Conservation (phyloP, 2,888 invertebrate genomes). For the Melieria picta region DNA sequence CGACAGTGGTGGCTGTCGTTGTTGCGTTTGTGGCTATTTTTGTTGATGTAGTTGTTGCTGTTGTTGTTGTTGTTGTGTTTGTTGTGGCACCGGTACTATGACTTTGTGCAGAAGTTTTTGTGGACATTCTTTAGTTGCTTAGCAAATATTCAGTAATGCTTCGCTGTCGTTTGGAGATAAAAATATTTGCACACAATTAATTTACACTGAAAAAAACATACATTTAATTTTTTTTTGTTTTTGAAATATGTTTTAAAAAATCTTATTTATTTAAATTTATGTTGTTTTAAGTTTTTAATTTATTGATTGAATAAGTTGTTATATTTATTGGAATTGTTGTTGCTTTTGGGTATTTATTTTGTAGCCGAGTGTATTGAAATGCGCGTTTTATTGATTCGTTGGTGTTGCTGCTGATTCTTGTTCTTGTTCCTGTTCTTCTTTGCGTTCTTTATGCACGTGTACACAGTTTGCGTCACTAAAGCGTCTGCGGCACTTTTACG, state of each 20-base stretch:
- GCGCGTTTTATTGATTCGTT: too few relatives aligned
- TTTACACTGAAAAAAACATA: too few relatives aligned
- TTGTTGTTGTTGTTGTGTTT: conserved; percentile 38
- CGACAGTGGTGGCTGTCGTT: conserved; percentile 35
- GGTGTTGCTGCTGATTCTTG: too few relatives aligned
- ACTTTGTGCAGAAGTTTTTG: conserved; percentile 66
- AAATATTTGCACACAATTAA: background rate
- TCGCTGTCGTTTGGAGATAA: conserved; percentile 28
- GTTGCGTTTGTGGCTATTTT: conserved; percentile 40
- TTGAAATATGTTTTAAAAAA: background rate
- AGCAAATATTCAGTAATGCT: background rate
- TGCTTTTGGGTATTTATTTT: background rate
- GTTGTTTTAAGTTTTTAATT: too few relatives aligned
- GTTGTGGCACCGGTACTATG: conserved; percentile 46
- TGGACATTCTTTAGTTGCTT: conserved; percentile 66
- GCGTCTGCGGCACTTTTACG: too few relatives aligned
- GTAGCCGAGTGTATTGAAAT: too few relatives aligned
- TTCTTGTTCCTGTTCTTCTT: too few relatives aligned
- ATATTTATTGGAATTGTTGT: background rate
- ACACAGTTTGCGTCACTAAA: too few relatives aligned
- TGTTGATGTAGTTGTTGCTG: conserved; percentile 40
- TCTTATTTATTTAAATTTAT: too few relatives aligned
- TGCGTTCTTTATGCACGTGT: too few relatives aligned
- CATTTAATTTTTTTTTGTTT: conserved; percentile 30
- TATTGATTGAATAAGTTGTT: background rate